Conservation (phyloP, 1,140 invertebrate genomes). For the Aphis gossypii region DNA sequence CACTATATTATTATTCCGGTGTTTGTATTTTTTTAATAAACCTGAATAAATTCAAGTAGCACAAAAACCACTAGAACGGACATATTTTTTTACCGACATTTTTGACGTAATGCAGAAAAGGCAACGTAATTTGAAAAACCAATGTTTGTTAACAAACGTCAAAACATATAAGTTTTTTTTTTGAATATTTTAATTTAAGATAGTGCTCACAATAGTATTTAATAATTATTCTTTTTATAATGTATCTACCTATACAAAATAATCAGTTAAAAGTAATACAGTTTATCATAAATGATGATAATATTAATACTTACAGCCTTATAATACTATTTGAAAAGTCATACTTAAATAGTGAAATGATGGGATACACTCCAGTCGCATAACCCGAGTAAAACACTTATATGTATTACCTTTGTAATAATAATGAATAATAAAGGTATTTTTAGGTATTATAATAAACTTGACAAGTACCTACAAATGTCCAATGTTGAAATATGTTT, state of each 20-base stretch:
- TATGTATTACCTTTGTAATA: no score
- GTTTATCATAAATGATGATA: background rate
- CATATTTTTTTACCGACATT: background rate
- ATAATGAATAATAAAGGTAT: no score
- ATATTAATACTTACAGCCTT: background rate
- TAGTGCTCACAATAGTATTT: background rate
- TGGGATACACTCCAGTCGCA: no score
- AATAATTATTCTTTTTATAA: background rate
- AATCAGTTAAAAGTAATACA: background rate
- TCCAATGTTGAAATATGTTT: no score
- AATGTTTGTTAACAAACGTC: background rate
- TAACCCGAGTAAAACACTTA: no score
- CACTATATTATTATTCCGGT: background rate
- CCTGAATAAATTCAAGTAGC: slow-evolving; percentile 27
- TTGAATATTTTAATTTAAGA: background rate
- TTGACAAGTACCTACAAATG: no score
- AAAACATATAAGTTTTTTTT: background rate
- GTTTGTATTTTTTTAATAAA: slow-evolving; percentile 7
- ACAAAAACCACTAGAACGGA: background rate
- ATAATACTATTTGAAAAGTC: background rate
- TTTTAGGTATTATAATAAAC: no score
- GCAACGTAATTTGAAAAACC: background rate
- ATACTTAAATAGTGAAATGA: background rate
- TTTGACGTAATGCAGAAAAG: background rate
- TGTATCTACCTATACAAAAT: background rate